Conservation (phyloP, 2,888 invertebrate species). For the Sphaerophoria rueppellii region DNA sequence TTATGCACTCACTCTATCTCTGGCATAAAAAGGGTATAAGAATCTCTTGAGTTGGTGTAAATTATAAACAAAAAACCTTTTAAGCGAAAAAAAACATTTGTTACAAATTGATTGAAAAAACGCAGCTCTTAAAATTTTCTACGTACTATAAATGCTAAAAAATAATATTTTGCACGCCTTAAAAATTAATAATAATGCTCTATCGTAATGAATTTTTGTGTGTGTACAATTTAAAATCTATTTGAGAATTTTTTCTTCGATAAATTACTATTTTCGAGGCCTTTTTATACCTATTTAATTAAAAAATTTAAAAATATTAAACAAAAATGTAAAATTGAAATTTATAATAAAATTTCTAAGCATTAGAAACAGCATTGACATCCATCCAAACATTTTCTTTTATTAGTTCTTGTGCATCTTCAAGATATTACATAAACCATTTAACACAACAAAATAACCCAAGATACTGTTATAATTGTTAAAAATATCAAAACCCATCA, state of each 20-base stretch:
- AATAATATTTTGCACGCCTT: slow-evolving; percentile 73
- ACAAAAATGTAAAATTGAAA: slow-evolving; percentile 31
- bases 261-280: slow-evolving; percentile 70
- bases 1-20: no score
- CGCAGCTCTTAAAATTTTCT: slow-evolving; percentile 48
- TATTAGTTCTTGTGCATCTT: not conserved
- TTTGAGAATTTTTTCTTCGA: slow-evolving; percentile 58
- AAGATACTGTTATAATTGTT: slow-evolving; percentile 17
- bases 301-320: slow-evolving; percentile 30
- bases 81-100: slow-evolving; percentile 31
- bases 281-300: slow-evolving; percentile 42
- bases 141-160: slow-evolving; percentile 12
- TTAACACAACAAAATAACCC: slow-evolving; percentile 28
- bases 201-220: slow-evolving; percentile 9
- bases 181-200: slow-evolving; percentile 48
- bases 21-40: not conserved
- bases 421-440: not conserved
- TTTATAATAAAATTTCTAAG: not conserved
- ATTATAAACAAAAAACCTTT: not conserved
- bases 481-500: slow-evolving; percentile 16
- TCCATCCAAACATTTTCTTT: no score
- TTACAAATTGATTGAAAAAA: slow-evolving; percentile 18
- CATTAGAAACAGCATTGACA: not conserved
- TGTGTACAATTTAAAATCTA: slow-evolving; percentile 47
- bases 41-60: not conserved